Evolutionary conservation across 2,113 vertebrate genomes (phyloP), one percentile per base, ranked within the genome.

Genomic region (Halichoeres trimaculatus): DNA sequence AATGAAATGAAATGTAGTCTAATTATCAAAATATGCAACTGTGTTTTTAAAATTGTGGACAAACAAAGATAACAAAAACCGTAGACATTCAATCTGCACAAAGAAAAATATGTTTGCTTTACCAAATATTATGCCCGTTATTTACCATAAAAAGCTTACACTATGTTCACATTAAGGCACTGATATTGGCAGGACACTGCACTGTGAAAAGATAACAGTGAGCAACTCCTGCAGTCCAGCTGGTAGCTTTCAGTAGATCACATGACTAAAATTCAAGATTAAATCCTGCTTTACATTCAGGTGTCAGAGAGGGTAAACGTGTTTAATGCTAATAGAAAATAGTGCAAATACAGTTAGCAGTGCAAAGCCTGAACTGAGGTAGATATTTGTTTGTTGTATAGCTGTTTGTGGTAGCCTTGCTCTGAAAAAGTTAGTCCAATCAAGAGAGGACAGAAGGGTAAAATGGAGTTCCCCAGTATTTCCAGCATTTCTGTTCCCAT

Each of bases 321-420:
- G 43, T 80, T 13, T 48, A 3, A 48, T 68, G 50, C 19, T 68
- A 69, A 82, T 72, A 23, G 58, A 71, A 70, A 81, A 84, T 62
- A 84, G 86, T 89, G 86, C 85, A 85, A 90, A 85, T 69, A 76
- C 59, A 26, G 69, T 16, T 22, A 53, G 52, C 83, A 88, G 89
- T 88, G 85, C 87, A 87, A 87, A 90, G 60, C 59, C 72, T 67
- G 53, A 35, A 40, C 48, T 35, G 85, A 90, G 80, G 89, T 89
- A 85, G 88, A 83, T 73, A 53, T 2, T 58, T 7, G 38, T 20
- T 78, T 19, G 51, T 69, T 80, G 50, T 65, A 75, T 24, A 68
- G 74, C 30, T 43, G 34, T 68, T 55, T 63, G 59, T 74, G 80
- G 74, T 77, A 43, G 56, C n/a, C 62, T 43, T 38, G 9, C 54